These are phyloP conservation scores for Meloidogyne chitwoodi DNA, from an alignment of 1,140 invertebrate genomes.

Conservation along the genomic window DNA sequence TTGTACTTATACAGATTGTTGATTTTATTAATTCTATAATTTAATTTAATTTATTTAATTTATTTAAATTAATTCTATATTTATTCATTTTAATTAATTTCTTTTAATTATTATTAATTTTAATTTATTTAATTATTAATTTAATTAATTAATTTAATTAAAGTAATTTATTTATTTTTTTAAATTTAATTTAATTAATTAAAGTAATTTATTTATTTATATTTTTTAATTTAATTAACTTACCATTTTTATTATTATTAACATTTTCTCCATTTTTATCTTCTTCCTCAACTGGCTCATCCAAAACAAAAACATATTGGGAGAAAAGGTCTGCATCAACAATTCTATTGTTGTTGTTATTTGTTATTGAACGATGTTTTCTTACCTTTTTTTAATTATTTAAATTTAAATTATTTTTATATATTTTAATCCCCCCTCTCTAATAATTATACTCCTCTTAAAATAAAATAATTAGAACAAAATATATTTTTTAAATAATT, in stretches of 20 bases:
- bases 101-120: too few species aligned
- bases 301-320: constrained; percentile 57
- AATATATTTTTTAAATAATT: too few species aligned
- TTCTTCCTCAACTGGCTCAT: constrained; percentile 25
- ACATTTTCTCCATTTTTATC: neutral
- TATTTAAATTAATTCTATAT: neutral
- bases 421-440: neutral
- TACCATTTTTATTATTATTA: neutral
- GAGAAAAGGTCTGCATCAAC: constrained; percentile 49
- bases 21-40: neutral
- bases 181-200: neutral
- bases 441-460: too few species aligned
- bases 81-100: too few species aligned
- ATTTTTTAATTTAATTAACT: neutral
- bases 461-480: too few species aligned
- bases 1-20: constrained; percentile 37
- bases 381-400: too few species aligned
- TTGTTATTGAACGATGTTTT: neutral
- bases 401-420: neutral
- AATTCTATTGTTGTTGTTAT: neutral
- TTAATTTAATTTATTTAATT: neutral
- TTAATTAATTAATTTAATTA: neutral
- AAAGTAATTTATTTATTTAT: neutral
- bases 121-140: too few species aligned
- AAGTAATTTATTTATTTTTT: too few species aligned